phyloP scores from a whole-genome alignment of 2,113 vertebrate species.

The Xerus inauris region DNA sequence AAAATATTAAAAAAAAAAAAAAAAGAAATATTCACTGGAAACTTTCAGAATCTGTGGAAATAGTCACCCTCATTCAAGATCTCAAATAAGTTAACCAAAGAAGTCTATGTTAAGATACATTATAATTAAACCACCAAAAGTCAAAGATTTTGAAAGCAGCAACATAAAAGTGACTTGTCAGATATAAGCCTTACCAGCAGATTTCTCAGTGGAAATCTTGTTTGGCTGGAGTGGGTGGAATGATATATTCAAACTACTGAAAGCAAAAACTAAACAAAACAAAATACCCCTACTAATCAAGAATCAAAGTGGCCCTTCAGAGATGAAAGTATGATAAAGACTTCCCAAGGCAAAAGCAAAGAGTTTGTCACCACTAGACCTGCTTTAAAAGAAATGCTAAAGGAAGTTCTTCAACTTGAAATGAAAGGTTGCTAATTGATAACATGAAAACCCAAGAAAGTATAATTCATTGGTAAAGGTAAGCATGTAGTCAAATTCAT shows the following conservation, averaged over 20 bases:
- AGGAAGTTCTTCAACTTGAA: neutral
- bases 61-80: no score
- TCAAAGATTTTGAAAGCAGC: conserved; percentile 2
- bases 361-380: neutral
- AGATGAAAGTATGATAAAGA: neutral
- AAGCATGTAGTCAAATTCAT: neutral
- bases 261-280: neutral
- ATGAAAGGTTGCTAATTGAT: neutral
- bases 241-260: neutral
- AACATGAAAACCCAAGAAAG: neutral
- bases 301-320: neutral
- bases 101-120: neutral
- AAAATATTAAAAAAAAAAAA: no score
- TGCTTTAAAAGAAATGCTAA: neutral
- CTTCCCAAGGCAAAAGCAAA: neutral
- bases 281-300: neutral
- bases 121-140: neutral
- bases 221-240: neutral
- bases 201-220: neutral
- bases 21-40: neutral
- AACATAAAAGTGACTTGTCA: neutral
- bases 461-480: neutral
- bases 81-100: neutral
- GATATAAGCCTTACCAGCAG: neutral
- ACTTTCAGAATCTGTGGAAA: neutral